phyloP scores from a whole-genome alignment of 1,140 invertebrate species.

The Batillaria attramentaria region DNA sequence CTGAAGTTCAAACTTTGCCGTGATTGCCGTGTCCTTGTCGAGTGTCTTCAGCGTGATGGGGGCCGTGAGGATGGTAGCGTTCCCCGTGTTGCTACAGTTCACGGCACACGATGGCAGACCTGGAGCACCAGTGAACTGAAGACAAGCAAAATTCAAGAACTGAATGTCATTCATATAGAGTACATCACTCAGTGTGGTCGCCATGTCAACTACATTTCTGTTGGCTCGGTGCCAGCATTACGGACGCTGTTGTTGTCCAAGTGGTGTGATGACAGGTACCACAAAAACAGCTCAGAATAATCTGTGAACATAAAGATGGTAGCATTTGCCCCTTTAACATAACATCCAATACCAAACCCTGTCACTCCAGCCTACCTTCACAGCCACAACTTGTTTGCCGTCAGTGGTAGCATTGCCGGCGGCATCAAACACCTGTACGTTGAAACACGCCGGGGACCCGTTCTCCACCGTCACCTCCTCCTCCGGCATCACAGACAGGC shows the following conservation, averaged over 20 bases:
- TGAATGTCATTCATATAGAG: too few relatives aligned
- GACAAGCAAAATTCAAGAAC: constrained; percentile 21
- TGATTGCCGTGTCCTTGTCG: constrained; percentile 53
- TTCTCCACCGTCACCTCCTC: constrained; percentile 65
- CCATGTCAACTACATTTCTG: too few relatives aligned
- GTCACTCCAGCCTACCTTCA: too few relatives aligned
- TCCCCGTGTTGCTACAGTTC: constrained; percentile 58
- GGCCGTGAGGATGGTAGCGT: constrained; percentile 59
- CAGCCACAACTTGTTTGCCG: constrained; percentile 51
- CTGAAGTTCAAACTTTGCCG: constrained; percentile 66
- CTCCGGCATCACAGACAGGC: constrained; percentile 54
- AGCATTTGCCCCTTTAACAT: too few relatives aligned
- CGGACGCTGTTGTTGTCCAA: too few relatives aligned
- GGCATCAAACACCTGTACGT: constrained; percentile 60
- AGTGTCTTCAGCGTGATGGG: constrained; percentile 62
- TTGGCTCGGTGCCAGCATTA: too few relatives aligned
- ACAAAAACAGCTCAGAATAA: too few relatives aligned
- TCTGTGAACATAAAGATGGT: too few relatives aligned
- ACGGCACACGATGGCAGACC: constrained; percentile 59
- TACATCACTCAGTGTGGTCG: too few relatives aligned
- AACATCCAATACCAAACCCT: too few relatives aligned
- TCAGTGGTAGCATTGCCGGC: constrained; percentile 66
- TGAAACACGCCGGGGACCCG: constrained; percentile 55
- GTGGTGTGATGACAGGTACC: too few relatives aligned
- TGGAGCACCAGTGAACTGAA: constrained; percentile 61